Base-by-base conservation (phyloP, 2,797 vertebrate genomes). In the Synaphobranchus kaupii region DNA sequence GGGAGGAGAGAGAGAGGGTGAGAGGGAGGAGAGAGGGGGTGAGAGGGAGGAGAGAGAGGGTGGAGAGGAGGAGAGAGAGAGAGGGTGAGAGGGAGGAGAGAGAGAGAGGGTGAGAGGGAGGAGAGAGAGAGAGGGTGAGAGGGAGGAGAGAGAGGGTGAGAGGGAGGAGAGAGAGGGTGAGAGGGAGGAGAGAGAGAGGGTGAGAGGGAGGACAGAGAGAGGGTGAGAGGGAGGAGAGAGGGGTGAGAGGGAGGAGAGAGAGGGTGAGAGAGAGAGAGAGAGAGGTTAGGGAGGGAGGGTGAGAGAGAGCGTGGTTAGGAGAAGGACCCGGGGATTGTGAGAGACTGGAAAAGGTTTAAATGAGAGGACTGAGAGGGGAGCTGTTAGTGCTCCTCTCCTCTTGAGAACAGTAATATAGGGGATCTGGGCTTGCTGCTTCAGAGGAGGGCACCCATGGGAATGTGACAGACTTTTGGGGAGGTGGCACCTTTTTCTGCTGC, bases 401-500 rank as follows among this genome's bases (percentile, higher is more conserved):
- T 44, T 84, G 71, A 3, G 71, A 17, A 76, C 31, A 13, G n/a
- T 3, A 68, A 2, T n/a, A 68, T 5, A 73, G 12, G 13, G 34
- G 34, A 39, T 44, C 15, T 4, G 34, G 71, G 34, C 17, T 39
- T 63, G n/a, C 22, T 78, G 85, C 52, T 31, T 28, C n/a, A 10
- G 66, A n/a, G n/a, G 25, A n/a, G 66, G 66, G 85, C 22, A 34
- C 54, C 52, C 31, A 28, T 78, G 85, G 71, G 63, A 34, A 50
- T 34, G 8, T 71, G 47, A 85, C 68, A 50, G 44, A 17, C 34
- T 73, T 34, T 73, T 4, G 50, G 86, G 13, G 48, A 56, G 66
- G 73, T 91, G 84, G 39, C 34, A 28, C 71, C 34, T 4, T 39
- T 39, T 39, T 76, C 71, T 78, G 34, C 13, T 47, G 76, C 76